Evolutionary conservation across 2,113 vertebrate species (phyloP).

Genomic region (Rhinolophus sinicus): DNA sequence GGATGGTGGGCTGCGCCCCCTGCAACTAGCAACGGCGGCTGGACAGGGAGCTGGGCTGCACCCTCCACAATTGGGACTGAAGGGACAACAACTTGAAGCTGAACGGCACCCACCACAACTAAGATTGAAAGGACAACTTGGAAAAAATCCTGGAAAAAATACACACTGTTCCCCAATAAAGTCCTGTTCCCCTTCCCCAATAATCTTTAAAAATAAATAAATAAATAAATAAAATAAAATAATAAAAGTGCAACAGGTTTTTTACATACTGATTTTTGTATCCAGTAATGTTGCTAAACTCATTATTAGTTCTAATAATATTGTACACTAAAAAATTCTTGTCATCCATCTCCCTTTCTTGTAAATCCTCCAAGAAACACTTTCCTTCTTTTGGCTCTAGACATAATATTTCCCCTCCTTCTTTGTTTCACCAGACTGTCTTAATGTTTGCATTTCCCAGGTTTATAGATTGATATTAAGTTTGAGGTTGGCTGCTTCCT

Average conservation of each 20-base stretch:
- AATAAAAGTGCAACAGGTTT: not conserved
- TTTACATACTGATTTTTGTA: conserved; percentile 38
- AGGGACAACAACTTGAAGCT: too few relatives aligned
- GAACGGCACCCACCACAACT: too few relatives aligned
- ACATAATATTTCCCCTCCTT: not conserved
- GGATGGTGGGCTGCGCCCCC: too few relatives aligned
- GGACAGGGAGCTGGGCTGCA: too few relatives aligned
- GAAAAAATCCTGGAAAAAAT: too few relatives aligned
- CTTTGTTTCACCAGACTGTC: not conserved
- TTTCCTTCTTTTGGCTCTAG: conserved; percentile 42
- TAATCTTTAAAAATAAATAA: too few relatives aligned
- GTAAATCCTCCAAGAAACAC: not conserved
- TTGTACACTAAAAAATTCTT: not conserved
- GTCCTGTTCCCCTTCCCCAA: too few relatives aligned
- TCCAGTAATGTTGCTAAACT: not conserved
- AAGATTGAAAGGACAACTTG: too few relatives aligned
- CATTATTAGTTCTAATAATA: conserved; percentile 39
- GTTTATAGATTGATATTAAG: conserved; percentile 53
- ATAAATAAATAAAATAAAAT: too few relatives aligned
- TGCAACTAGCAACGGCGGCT: too few relatives aligned
- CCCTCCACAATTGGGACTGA: too few relatives aligned
- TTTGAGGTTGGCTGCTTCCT: conserved; percentile 54
- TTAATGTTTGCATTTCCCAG: conserved; percentile 72
- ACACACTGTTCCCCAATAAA: too few relatives aligned
- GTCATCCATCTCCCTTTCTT: not conserved